Percentiles rank a stretch among this genome's conserved stretches.
Conservation (phyloP, 53 echinoderm and acorn worm genomes). For the Temnopleurus reevesii region DNA sequence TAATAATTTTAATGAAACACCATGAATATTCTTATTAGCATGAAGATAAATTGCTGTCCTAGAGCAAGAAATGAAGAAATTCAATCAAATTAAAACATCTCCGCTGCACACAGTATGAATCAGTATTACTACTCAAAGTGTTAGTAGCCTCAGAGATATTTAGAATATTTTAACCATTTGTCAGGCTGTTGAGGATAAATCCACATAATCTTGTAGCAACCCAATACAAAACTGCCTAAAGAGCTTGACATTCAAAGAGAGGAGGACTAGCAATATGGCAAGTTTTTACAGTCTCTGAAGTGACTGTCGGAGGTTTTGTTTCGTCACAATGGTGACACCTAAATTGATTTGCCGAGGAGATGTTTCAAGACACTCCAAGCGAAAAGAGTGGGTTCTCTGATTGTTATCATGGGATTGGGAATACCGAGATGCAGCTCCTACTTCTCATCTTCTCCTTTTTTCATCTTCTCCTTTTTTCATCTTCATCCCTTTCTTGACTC, state of each 20-base stretch:
- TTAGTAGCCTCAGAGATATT: slow-evolving; percentile 30
- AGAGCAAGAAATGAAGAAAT: background rate
- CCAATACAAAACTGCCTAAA: slow-evolving; percentile 36
- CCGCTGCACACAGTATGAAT: background rate
- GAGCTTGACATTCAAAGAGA: slow-evolving; percentile 43
- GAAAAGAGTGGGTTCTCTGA: slow-evolving; percentile 31
- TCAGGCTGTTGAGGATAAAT: slow-evolving; percentile 14
- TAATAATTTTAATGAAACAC: background rate
- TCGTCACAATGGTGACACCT: slow-evolving; percentile 32
- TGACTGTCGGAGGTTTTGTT: slow-evolving; percentile 34
- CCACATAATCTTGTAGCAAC: slow-evolving; percentile 28
- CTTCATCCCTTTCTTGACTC: slow-evolving; percentile 5
- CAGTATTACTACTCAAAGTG: background rate
- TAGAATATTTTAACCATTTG: slow-evolving; percentile 19
- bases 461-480: background rate
- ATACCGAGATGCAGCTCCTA: background rate
- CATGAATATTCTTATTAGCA: background rate
- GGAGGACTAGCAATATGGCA: background rate
- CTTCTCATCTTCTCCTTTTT: background rate
- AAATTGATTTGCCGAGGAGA: slow-evolving; percentile 50
- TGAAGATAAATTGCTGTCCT: background rate
- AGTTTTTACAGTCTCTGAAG: slow-evolving; percentile 47
- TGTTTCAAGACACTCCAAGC: slow-evolving; percentile 24
- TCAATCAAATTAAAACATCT: slow-evolving; percentile 13
- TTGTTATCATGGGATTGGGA: slow-evolving; percentile 49